A percentile compares a stretch with the other conserved stretches of the same genome.
phyloP scores from a whole-genome alignment of 2,888 invertebrate genomes.

The Exephanes ischioxanthus region DNA sequence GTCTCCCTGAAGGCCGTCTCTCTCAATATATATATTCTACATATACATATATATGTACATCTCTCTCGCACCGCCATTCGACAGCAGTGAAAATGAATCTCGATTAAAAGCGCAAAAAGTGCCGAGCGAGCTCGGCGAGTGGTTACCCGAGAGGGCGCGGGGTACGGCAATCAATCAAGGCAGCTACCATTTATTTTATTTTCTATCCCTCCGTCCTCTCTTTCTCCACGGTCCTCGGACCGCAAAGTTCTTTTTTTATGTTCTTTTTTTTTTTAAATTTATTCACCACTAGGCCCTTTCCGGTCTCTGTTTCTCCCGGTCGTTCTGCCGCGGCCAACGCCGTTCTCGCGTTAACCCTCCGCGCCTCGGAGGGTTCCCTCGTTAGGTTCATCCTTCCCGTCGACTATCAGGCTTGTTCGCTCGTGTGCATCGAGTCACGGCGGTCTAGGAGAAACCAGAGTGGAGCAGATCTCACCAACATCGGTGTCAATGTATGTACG shows the following conservation, averaged over 20 bases:
- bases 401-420: slow-evolving; percentile 27
- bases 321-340: neutral
- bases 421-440: slow-evolving; percentile 47
- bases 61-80: slow-evolving; percentile 10
- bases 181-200: slow-evolving; percentile 74
- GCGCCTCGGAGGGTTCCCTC: neutral
- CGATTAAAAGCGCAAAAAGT: slow-evolving; percentile 71
- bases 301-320: slow-evolving; percentile 9
- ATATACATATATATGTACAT: neutral
- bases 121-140: slow-evolving; percentile 44
- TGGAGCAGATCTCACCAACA: slow-evolving; percentile 26
- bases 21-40: neutral
- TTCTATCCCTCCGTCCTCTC: slow-evolving; percentile 21
- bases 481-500: neutral
- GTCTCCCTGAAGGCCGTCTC: neutral
- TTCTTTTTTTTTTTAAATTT: neutral
- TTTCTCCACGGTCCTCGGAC: slow-evolving; percentile 10
- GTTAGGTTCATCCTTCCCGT: neutral
- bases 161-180: slow-evolving; percentile 74
- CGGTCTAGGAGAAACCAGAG: slow-evolving; percentile 4
- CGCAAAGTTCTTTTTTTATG: slow-evolving; percentile 28
- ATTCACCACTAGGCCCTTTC: neutral
- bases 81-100: slow-evolving; percentile 73
- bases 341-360: slow-evolving; percentile 10
- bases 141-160: slow-evolving; percentile 42